A percentile compares a stretch with the other conserved stretches of the same genome.
phyloP scores from a whole-genome alignment of 2,888 invertebrate species.

The Dysmachus trigonus region DNA sequence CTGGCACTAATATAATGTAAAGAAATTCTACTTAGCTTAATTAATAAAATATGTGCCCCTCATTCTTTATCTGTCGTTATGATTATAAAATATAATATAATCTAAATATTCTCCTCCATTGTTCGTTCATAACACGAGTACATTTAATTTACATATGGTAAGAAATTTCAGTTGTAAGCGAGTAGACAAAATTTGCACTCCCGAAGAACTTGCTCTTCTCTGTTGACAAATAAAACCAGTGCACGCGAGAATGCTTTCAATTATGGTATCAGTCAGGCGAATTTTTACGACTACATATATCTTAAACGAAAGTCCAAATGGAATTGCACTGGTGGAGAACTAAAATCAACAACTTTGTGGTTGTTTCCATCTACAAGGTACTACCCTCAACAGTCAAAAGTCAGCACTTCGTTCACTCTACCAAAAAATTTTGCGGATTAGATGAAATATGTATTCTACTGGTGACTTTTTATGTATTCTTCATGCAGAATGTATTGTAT shows the following conservation, averaged over 20 bases:
- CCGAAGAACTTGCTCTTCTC: background rate
- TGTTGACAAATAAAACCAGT: background rate
- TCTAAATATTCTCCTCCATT: background rate
- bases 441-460: background rate
- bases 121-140: background rate
- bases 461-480: background rate
- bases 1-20: background rate
- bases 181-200: background rate
- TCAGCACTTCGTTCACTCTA: background rate
- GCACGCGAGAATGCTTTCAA: constrained; percentile 1
- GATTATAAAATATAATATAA: background rate
- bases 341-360: constrained; percentile 7
- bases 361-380: background rate
- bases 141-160: background rate
- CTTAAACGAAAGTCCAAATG: constrained; percentile 2
- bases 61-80: background rate
- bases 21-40: background rate
- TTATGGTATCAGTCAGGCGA: constrained; percentile 15
- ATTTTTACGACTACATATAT: background rate
- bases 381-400: background rate
- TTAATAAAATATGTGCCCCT: background rate
- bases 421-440: background rate
- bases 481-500: background rate
- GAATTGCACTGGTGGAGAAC: background rate
- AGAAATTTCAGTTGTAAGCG: background rate